These are phyloP conservation scores for Scomber japonicus DNA, from an alignment of 2,113 vertebrate species.

Conservation along the genomic window DNA sequence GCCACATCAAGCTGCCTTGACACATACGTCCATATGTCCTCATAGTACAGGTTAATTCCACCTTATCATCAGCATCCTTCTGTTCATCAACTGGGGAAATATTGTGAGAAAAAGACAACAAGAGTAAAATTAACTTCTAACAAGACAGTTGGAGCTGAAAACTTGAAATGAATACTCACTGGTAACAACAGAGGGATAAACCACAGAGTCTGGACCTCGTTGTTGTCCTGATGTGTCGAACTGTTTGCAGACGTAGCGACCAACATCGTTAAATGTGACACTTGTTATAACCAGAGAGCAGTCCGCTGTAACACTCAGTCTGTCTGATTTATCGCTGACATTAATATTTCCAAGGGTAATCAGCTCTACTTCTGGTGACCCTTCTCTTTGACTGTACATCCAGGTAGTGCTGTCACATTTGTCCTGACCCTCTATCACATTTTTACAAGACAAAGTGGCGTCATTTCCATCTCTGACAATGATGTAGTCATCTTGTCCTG, in stretches of 20 bases:
- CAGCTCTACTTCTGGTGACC: rapidly evolving
- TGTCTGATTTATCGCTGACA: no score
- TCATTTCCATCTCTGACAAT: no score
- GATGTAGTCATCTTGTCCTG: no score
- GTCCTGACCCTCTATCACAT: not conserved
- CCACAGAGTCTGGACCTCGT: rapidly evolving
- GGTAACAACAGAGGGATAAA: constrained; percentile 1
- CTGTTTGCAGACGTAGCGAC: not conserved
- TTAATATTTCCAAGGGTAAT: rapidly evolving
- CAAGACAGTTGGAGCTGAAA: no score
- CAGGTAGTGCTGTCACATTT: rapidly evolving
- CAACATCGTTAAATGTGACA: constrained; percentile 23
- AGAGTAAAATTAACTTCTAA: not conserved
- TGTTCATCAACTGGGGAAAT: not conserved
- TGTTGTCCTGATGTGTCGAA: rapidly evolving
- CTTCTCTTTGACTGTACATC: rapidly evolving
- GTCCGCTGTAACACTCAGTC: no score
- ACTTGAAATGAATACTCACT: constrained; percentile 40
- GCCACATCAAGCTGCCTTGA: no score
- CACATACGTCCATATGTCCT: no score
- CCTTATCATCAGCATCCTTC: rapidly evolving
- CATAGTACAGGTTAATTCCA: not conserved
- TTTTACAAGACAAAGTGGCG: no score
- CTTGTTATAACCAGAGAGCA: constrained; percentile 8
- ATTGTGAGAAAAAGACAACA: constrained; percentile 9